Evolutionary conservation across 2,113 vertebrate genomes (phyloP).

Genomic region (Esox niger): DNA sequence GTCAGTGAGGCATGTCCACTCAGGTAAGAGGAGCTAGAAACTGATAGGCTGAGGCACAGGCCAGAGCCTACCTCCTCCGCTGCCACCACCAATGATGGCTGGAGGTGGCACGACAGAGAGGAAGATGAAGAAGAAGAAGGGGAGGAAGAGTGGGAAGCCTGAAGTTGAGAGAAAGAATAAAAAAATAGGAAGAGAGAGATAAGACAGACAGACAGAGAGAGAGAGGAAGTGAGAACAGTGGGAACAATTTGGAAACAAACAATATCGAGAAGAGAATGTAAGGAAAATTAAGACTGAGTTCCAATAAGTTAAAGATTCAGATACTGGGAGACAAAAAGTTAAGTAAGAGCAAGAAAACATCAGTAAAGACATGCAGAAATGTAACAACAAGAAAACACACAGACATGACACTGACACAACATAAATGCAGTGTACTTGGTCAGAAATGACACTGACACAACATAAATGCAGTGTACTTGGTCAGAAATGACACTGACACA

Average conservation of each 20-base stretch:
- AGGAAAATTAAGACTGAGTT: no score
- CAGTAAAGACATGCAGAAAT: no score
- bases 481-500: neutral
- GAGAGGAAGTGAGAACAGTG: slow-evolving; percentile 13
- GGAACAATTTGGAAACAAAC: slow-evolving; percentile 2
- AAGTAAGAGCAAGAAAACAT: no score
- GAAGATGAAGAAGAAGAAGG: slow-evolving; percentile 93
- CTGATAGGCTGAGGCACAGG: slow-evolving; percentile 93
- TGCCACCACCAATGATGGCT: slow-evolving; percentile 80
- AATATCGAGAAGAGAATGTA: neutral
- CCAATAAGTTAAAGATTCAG: no score
- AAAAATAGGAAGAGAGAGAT: slow-evolving; percentile 18
- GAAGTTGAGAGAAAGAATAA: slow-evolving; percentile 65
- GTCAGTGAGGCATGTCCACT: slow-evolving; percentile 91
- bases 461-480: neutral
- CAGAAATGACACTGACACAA: neutral
- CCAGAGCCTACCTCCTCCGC: slow-evolving; percentile 87
- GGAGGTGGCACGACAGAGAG: slow-evolving; percentile 80
- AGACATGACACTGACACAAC: neutral
- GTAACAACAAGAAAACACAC: no score
- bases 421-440: neutral
- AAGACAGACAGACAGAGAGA: neutral
- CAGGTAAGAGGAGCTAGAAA: slow-evolving; percentile 99
- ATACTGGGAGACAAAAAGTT: no score
- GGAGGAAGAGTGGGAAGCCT: slow-evolving; percentile 92